Conservation (phyloP, 2,888 invertebrate species). For the Callimorpha dominula region DNA sequence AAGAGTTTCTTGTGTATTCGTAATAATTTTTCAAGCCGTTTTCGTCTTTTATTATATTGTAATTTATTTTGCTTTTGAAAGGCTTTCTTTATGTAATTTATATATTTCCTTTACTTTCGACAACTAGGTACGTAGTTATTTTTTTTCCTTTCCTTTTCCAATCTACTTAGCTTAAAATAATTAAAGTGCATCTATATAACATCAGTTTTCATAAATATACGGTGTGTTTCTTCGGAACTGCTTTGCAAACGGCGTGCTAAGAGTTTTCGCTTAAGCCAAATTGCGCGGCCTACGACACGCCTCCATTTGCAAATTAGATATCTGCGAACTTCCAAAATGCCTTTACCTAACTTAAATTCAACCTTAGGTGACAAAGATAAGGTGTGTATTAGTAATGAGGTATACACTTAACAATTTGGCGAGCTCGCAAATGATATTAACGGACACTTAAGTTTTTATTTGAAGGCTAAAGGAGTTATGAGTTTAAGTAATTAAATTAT, state of each 20-base stretch:
- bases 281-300: constrained; percentile 80
- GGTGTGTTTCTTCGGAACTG: constrained; percentile 64
- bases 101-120: not conserved
- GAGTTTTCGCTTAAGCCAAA: constrained; percentile 81
- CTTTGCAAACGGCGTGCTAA: constrained; percentile 69
- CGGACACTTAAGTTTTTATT: constrained; percentile 56
- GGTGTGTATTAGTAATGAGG: constrained; percentile 18
- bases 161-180: constrained; percentile 37
- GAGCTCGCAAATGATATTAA: constrained; percentile 55
- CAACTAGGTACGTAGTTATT: constrained; percentile 1
- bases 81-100: not conserved
- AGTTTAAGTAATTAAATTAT: constrained; percentile 57
- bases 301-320: constrained; percentile 85
- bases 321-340: constrained; percentile 54
- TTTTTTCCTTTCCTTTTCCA: constrained; percentile 22
- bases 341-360: constrained; percentile 37
- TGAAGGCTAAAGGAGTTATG: constrained; percentile 51
- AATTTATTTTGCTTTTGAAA: not conserved
- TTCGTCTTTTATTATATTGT: not conserved
- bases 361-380: constrained; percentile 39
- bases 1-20: not conserved
- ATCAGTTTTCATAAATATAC: constrained; percentile 49
- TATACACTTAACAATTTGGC: constrained; percentile 40
- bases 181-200: constrained; percentile 35
- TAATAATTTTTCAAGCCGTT: not conserved